Conservation (phyloP, 2,113 vertebrate species). For the Anoura caudifer region DNA sequence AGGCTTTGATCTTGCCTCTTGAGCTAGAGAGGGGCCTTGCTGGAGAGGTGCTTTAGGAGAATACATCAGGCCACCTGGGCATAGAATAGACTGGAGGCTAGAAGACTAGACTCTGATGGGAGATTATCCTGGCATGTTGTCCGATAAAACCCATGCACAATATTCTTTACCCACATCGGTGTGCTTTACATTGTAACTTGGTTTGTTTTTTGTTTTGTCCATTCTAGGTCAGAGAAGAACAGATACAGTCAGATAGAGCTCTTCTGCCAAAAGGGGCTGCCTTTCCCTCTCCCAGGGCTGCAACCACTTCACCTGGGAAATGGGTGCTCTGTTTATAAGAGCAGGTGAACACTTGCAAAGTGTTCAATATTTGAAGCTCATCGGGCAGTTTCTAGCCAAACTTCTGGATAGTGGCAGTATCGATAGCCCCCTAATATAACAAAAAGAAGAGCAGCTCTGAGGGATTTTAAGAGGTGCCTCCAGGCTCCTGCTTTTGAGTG, state of each 20-base stretch:
- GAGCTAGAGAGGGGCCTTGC: not conserved
- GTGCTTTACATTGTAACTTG: not conserved
- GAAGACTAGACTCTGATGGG: not conserved
- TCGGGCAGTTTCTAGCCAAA: not conserved
- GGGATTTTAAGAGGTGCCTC: not conserved
- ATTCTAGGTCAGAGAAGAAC: not conserved
- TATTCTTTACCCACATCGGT: not conserved
- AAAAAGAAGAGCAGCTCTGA: not conserved
- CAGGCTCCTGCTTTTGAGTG: not conserved
- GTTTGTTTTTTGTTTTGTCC: not conserved
- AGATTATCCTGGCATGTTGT: not conserved
- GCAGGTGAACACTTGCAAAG: not conserved
- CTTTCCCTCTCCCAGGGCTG: not conserved
- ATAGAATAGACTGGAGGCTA: not conserved
- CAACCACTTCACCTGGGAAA: not conserved
- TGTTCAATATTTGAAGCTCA: not conserved
- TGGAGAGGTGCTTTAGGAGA: not conserved
- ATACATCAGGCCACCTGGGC: not conserved
- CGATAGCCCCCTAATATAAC: not conserved
- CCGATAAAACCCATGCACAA: not conserved
- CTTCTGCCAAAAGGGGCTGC: not conserved
- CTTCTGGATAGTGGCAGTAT: not conserved
- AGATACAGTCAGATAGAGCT: not conserved
- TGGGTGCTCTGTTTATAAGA: not conserved
- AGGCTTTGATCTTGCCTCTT: not conserved